phyloP scores from a whole-genome alignment of 2,113 vertebrate genomes.

The Tyrannus savana region DNA sequence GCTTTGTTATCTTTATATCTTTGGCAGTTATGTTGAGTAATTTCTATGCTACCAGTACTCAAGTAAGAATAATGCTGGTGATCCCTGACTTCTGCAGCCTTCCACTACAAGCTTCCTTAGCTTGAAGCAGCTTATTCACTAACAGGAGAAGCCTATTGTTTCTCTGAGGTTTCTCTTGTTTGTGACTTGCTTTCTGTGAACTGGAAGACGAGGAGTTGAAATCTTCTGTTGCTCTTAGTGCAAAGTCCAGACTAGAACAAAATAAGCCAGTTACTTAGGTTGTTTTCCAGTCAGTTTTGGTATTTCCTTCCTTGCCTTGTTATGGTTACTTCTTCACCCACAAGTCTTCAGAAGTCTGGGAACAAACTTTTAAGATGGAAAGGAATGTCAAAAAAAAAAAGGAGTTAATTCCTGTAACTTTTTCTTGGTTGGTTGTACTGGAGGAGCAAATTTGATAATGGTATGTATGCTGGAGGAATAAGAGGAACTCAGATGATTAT shows the following conservation, averaged over 20 bases:
- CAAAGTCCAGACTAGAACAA: background rate
- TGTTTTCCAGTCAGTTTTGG: background rate
- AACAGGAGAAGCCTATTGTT: background rate
- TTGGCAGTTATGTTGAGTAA: background rate
- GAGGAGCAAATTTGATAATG: background rate
- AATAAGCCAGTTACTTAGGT: background rate
- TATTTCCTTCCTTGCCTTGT: background rate
- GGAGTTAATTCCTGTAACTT: background rate
- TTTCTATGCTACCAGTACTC: background rate
- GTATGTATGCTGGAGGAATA: background rate
- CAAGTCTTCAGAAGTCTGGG: background rate
- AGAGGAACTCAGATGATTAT: background rate
- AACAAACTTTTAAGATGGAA: background rate
- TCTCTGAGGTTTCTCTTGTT: background rate
- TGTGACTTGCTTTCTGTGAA: background rate
- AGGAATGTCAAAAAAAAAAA: background rate
- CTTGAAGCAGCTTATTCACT: background rate
- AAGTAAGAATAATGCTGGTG: background rate
- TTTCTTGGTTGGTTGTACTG: background rate
- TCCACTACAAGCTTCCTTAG: background rate
- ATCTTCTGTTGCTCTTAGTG: background rate
- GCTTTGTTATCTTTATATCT: background rate
- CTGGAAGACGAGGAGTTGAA: background rate
- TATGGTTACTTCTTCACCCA: background rate
- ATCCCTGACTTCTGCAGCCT: background rate